Percentiles rank a stretch among this genome's conserved stretches.
phyloP scores from a whole-genome alignment of 2,797 vertebrate species.

The Sternarchorhynchus goeldii region DNA sequence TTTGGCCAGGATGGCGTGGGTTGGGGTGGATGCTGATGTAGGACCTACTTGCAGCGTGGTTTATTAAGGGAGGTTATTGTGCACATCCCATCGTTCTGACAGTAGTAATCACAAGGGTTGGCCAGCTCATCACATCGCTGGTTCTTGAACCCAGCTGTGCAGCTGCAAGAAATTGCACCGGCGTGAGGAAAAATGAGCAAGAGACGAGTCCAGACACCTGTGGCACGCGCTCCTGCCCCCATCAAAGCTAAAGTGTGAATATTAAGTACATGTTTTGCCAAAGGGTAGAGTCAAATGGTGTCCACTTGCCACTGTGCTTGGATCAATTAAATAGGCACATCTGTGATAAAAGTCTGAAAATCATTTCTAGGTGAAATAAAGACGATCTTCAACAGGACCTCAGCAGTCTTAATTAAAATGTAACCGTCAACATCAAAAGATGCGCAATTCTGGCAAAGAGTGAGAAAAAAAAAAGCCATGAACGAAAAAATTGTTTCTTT shows the following conservation, averaged over 20 bases:
- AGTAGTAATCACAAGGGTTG: constrained; percentile 99
- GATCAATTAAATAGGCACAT: neutral
- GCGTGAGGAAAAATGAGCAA: constrained; percentile 25
- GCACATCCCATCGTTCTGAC: constrained; percentile 99
- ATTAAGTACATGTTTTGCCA: constrained; percentile 4
- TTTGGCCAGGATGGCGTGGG: constrained; percentile 62
- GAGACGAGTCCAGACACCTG: neutral
- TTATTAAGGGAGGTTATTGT: constrained; percentile 99
- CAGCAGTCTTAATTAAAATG: neutral
- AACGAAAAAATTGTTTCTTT: neutral
- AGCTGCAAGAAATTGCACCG: constrained; percentile 92
- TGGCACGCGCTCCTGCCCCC: neutral
- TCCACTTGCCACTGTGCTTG: neutral
- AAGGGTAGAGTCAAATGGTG: neutral
- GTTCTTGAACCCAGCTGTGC: constrained; percentile 99
- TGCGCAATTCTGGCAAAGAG: neutral
- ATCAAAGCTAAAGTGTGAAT: neutral
- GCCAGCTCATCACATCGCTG: constrained; percentile 99
- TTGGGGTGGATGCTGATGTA: constrained; percentile 17
- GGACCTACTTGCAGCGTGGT: constrained; percentile 99
- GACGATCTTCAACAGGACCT: neutral
- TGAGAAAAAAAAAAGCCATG: neutral
- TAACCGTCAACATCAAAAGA: neutral
- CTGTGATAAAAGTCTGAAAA: constrained; percentile 12
- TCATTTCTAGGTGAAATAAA: too few relatives aligned